phyloP scores from a whole-genome alignment of 2,888 invertebrate genomes.

The Synanthedon myopaeformis region DNA sequence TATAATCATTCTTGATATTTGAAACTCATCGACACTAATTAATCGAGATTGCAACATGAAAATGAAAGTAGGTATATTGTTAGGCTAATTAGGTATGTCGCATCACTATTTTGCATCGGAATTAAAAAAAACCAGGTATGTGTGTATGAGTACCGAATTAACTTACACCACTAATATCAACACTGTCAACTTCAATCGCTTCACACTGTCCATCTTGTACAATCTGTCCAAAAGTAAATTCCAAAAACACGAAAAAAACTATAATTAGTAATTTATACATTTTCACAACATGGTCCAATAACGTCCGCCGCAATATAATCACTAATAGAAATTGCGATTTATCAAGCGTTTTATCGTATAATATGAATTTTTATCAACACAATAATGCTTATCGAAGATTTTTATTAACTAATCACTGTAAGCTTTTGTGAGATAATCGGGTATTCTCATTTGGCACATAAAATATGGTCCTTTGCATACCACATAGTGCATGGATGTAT shows the following conservation, averaged over 20 bases:
- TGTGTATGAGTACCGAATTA: too few relatives aligned
- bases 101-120: too few relatives aligned
- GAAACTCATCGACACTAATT: too few relatives aligned
- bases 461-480: too few relatives aligned
- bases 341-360: background rate
- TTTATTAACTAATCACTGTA: background rate
- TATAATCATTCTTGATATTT: too few relatives aligned
- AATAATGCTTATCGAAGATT: background rate
- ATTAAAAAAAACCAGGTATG: too few relatives aligned
- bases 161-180: background rate
- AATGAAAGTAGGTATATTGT: too few relatives aligned
- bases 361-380: background rate
- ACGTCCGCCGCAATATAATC: background rate
- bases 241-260: constrained; percentile 24
- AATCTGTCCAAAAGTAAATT: constrained; percentile 33
- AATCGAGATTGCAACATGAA: too few relatives aligned
- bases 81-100: too few relatives aligned
- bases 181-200: background rate
- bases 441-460: too few relatives aligned
- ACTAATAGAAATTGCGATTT: background rate
- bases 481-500: too few relatives aligned
- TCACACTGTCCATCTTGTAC: constrained; percentile 38
- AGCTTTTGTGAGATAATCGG: too few relatives aligned
- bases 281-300: constrained; percentile 33
- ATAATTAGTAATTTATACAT: constrained; percentile 35